A percentile compares a stretch with the other conserved stretches of the same genome.
Conservation (phyloP, 2,888 invertebrate genomes). For the Agrotis clavis region DNA sequence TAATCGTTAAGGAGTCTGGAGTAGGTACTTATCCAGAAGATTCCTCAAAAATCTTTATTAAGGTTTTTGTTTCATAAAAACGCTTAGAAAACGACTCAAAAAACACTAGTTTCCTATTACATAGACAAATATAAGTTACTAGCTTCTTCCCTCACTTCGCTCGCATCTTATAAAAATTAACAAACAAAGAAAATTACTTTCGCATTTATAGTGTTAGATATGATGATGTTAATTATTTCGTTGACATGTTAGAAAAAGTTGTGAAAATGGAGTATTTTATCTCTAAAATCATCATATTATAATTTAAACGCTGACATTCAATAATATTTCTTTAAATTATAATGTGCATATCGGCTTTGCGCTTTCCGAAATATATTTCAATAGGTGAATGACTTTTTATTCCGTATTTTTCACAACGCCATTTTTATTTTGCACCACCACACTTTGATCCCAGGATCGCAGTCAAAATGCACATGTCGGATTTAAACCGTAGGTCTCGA, state of each 20-base stretch:
- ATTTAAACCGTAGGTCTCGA: slow-evolving; percentile 65
- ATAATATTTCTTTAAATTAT: slow-evolving; percentile 18
- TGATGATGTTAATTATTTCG: too few species aligned
- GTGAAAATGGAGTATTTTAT: not conserved
- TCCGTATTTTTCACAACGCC: slow-evolving; percentile 62
- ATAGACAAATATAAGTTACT: too few species aligned
- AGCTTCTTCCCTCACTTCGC: too few species aligned
- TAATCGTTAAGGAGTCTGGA: too few species aligned
- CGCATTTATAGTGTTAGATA: too few species aligned
- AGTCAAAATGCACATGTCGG: slow-evolving; percentile 78
- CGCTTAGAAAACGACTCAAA: too few species aligned
- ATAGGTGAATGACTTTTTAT: slow-evolving; percentile 62
- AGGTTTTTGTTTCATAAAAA: too few species aligned
- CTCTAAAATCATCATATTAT: not conserved
- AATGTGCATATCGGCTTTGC: slow-evolving; percentile 57
- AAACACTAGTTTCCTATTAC: too few species aligned
- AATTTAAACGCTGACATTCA: not conserved
- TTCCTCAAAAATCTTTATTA: too few species aligned
- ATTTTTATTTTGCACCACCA: slow-evolving; percentile 73
- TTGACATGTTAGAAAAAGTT: not conserved
- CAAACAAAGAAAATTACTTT: too few species aligned
- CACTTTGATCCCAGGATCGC: slow-evolving; percentile 71
- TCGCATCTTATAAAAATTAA: too few species aligned
- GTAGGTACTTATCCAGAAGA: too few species aligned
- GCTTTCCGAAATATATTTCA: slow-evolving; percentile 57